A percentile compares a stretch with the other conserved stretches of the same genome.
phyloP scores from a whole-genome alignment of 2,888 invertebrate genomes.

The Nemapogon koenigi region DNA sequence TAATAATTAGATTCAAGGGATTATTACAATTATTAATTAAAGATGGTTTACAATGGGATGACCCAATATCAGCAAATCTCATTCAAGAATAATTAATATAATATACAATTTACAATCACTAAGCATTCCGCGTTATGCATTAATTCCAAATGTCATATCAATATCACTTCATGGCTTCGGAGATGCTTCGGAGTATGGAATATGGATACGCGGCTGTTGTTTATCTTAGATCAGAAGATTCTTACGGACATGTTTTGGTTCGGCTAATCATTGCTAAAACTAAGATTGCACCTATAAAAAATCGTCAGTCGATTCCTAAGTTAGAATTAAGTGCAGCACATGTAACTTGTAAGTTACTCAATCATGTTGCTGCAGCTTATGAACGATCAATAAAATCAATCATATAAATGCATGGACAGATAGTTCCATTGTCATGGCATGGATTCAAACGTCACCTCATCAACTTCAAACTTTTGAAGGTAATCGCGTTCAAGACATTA shows the following conservation, averaged over 20 bases:
- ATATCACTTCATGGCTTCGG: constrained; percentile 2
- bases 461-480: constrained; percentile 7
- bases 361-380: neutral
- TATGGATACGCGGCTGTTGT: neutral
- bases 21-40: constrained; percentile 1
- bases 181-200: neutral
- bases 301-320: constrained; percentile 7
- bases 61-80: neutral
- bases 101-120: neutral
- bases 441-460: constrained; percentile 6
- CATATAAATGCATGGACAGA: constrained; percentile 8
- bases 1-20: neutral
- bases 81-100: neutral
- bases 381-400: neutral
- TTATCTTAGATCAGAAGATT: constrained; percentile 4
- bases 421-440: constrained; percentile 9
- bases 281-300: constrained; percentile 7
- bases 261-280: constrained; percentile 6
- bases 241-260: neutral
- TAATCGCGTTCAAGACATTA: constrained; percentile 2
- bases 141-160: too few species aligned
- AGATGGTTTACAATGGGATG: constrained; percentile 1
- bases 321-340: constrained; percentile 1
- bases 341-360: neutral
- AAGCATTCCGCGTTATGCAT: neutral